Evolutionary conservation across 2,888 invertebrate species (phyloP).

Genomic region (Catonia carolina): DNA sequence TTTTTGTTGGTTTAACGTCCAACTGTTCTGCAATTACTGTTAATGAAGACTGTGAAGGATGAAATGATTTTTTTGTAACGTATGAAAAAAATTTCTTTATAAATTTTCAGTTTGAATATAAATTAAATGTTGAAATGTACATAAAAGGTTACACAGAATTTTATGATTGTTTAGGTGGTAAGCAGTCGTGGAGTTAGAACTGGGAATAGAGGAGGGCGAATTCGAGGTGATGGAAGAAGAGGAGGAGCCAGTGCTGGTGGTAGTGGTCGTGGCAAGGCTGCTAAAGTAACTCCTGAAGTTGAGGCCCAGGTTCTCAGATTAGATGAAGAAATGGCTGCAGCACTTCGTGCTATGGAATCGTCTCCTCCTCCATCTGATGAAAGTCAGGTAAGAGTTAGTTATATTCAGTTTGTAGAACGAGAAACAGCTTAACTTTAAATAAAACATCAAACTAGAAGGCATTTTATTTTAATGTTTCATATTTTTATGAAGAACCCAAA

Average conservation of each 20-base stretch:
- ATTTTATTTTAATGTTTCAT: not conserved
- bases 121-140: too few relatives aligned
- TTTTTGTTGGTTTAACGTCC: too few relatives aligned
- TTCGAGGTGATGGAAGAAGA: conserved; percentile 38
- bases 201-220: not conserved
- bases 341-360: conserved; percentile 41
- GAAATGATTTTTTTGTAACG: too few relatives aligned
- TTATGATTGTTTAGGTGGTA: too few relatives aligned
- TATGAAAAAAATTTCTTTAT: too few relatives aligned
- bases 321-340: conserved; percentile 44
- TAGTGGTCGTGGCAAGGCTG: conserved; percentile 41
- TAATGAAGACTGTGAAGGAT: too few relatives aligned
- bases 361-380: not conserved
- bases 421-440: not conserved
- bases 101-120: too few relatives aligned
- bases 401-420: not conserved
- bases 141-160: too few relatives aligned
- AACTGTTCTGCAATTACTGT: too few relatives aligned
- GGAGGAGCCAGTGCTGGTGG: conserved; percentile 40
- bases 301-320: conserved; percentile 40
- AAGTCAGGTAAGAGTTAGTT: conserved; percentile 2
- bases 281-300: conserved; percentile 37
- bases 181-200: not conserved
- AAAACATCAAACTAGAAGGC: not conserved
- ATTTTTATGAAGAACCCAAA: not conserved